Base-by-base conservation (phyloP, 2,888 invertebrate genomes). In the Podabrus alpinus region DNA sequence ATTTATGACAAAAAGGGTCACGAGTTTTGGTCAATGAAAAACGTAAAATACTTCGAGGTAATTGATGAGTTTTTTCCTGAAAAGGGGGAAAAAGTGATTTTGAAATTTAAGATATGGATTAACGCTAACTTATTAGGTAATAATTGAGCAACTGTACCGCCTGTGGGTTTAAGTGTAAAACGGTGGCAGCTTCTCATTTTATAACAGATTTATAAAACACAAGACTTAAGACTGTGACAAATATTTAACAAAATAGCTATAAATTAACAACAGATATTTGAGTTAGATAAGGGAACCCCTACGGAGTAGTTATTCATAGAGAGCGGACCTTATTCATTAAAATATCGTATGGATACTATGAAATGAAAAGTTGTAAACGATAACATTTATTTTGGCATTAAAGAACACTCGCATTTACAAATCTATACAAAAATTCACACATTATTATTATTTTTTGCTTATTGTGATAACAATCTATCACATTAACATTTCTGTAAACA, bases 211-310 rank as follows among this genome's bases (percentile, higher is more conserved):
- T 85, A 86, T 86, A 86, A 86, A 84, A 86, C 86, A 86, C 83
- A 82, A 84, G 82, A 84, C 83, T 84, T 19, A 83, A 83, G 87
- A 87, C 87, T 87, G 85, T 86, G 86, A 87, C 86, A 86, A 87
- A 87, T 87, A 86, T 85, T 85, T 84, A 85, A 84, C 84, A 83
- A 84, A 83, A 83, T 83, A 82, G 81, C 80, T 84, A 86, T 87
- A 87, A 86, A 87, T 86, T 85, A 84, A 83, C 81, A 80, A 83
- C 83, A 85, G 85, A 85, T 85, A 84, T 84, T 83, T 84, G 82
- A 82, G 81, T 81, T 82, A 83, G 84, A 86, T 85, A 86, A 83
- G 82, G 81, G 74, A 68, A 69, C 21, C 68, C 77, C 72, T 69
- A 69, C 60, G 64, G 75, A 59, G 73, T 45, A 19, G 72, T 69